Base-by-base conservation (phyloP, 1,140 invertebrate species). In the Phocides pigmalion region DNA sequence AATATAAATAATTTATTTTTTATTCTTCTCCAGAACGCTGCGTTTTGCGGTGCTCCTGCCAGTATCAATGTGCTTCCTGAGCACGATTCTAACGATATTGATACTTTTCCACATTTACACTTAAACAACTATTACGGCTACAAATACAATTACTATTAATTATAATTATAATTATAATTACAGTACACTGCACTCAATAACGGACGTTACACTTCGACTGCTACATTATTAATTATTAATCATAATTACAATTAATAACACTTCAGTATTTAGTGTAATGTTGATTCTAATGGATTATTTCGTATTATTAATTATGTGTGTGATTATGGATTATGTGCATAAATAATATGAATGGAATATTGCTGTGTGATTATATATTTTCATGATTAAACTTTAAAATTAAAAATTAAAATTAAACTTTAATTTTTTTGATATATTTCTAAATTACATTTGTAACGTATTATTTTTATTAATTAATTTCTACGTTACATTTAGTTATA, bases 101-200 rank as follows among this genome's bases (percentile, higher is more conserved):
- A 93, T 95, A 93, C 90, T 95, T 79, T 93, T 95, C 84, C 94
- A 95, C 92, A 93, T 94, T 82, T 95, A 94, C 92, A 94, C 94
- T 69, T 94, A 93, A 92, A 78, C 32, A 64, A 59, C 35, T 58
- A 28, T 28, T 53, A 53, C 22, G 15, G 14, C 51, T 17, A n/a
- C n/a, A 44, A 44, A 32, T 58, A 32, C 14, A 19, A 59, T 59
- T 59, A 46, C 42, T 58, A 35, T 46, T 59, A 46, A 58, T 58
- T 58, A 58, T 32, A 54, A 54, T 54, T 54, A 54, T 58, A 58
- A 22, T 56, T 44, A 53, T 32, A 35, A 20, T 67, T 56, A 61
- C 14, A 63, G 37, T 41, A 59, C 15, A 59, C 28, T 58, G 54
- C 54, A 58, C 54, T 46, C 20, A 44, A 44, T 68, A 72, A 50